Base-by-base conservation (phyloP, 2,797 vertebrate genomes). In the Myotis pilosus region DNA sequence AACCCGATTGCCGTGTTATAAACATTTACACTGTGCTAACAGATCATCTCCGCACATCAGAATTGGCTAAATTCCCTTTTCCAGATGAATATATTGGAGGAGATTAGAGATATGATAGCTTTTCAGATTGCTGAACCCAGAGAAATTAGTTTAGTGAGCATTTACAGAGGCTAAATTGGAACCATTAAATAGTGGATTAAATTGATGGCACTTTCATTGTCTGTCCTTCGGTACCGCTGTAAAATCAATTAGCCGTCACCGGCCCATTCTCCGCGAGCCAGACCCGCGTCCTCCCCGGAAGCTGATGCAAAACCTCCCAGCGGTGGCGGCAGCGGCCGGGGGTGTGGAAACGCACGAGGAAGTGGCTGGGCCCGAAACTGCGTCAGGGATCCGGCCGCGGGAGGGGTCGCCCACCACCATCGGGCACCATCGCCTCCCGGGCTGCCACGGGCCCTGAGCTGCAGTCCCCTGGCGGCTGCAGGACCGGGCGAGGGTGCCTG, bases 231-330 rank as follows among this genome's bases (percentile, higher is more conserved):
- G 99, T 99, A 99, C 99, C 98, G 99, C 99, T 99, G 99, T 99
- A 99, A 99, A 99, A 99, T 99, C 99, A 99, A 99, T 99, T 99
- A 99, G 99, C 99, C 99, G 99, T 99, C 99, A 99, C 99, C 99
- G 99, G 99, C 99, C 99, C 99, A 99, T 99, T 99, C 99, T 99
- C 99, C 99, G 99, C 99, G 99, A 99, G 99, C 99, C 99, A 99
- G 99, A 99, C 99, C 99, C 99, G 99, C 99, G 98, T 98, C 98
- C 98, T 97, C 98, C 98, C 99, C 99, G 99, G 99, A 98, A 99
- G 99, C 99, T 98, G 98, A 98, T 98, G 99, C 98, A 98, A 98
- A 99, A 98, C 98, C 99, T 99, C 99, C 99, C 99, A 98, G 99
- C 96, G 96, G 97, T 78, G 60, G 97, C 19, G 17, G 36, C 11